These are phyloP conservation scores for Prunella himalayana DNA, from an alignment of 2,113 vertebrate species.

Conservation along the genomic window DNA sequence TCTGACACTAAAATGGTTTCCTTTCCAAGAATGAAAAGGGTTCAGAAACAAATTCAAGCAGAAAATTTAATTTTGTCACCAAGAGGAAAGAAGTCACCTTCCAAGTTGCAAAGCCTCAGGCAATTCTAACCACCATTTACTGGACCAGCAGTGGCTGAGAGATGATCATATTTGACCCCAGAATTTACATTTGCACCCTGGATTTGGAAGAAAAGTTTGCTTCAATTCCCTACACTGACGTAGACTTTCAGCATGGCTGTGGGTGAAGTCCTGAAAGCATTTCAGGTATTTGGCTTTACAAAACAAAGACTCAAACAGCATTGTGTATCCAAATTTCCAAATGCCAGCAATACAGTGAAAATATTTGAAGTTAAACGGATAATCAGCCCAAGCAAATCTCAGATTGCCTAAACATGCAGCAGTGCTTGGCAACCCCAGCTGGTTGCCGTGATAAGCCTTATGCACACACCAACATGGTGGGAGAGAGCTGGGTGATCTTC, in stretches of 20 bases:
- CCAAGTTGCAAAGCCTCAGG: neutral
- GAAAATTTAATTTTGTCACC: neutral
- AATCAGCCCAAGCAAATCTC: neutral
- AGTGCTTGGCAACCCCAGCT: neutral
- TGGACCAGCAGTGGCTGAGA: neutral
- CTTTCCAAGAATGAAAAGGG: neutral
- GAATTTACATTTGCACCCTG: neutral
- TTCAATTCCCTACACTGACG: neutral
- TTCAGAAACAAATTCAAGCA: neutral
- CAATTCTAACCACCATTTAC: neutral
- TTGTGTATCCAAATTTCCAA: neutral
- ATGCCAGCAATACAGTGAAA: neutral
- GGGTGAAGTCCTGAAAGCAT: neutral
- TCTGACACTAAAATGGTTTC: neutral
- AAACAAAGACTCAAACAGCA: neutral
- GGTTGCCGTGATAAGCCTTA: fast-evolving
- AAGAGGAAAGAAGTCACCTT: neutral
- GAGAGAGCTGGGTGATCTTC: neutral
- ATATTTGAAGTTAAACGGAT: neutral
- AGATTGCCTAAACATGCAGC: neutral
- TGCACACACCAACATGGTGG: no score
- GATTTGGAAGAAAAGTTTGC: neutral
- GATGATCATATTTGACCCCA: neutral
- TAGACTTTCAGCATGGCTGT: neutral
- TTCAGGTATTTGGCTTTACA: neutral